Base-by-base conservation (phyloP, 2,888 invertebrate species). In the Melangyna quadrimaculata region DNA sequence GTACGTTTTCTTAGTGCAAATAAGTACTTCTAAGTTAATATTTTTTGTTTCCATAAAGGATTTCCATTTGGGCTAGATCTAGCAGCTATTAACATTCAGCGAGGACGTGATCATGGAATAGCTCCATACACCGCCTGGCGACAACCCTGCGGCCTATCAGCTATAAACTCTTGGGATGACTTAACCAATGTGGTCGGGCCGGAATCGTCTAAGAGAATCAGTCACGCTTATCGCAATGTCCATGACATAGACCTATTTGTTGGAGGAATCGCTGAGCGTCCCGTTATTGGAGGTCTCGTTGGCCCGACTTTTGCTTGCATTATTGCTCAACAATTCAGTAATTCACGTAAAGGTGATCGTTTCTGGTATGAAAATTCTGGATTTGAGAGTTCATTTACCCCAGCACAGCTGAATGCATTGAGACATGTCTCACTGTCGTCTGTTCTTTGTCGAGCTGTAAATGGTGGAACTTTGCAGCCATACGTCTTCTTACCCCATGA, bases 231-330 rank as follows among this genome's bases (percentile, higher is more conserved):
- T 88, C 93, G 94, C 32, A 94, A 95, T 84, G 95, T 97, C 0
- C 95, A 96, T 77, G 97, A 98, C 89, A 95, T 98, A 78, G 97
- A 98, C 90, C 92, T 97, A 1, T 97, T 96, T 90, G 94, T 97
- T 0, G 97, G 95, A 9, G 97, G 96, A 0, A 94, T 97, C 90
- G 95, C 97, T 0, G 97, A 97, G 89, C 94, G 95, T 43, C 96
- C 97, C 0, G 95, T 97, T 0, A 92, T 95, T 0, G 91, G 91
- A 1, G 97, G 96, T 0, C 92, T 97, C 2, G 96, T 97, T 0
- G 97, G 97, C 0, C 97, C 97, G 0, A 96, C 97, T 0, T 97
- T 97, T 88, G 96, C 96, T 32, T 98, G 97, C 90, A 96, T 98
- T 73, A 95, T 97, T 57, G 97, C 96, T 0, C 96, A 96, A 89